phyloP scores from a whole-genome alignment of 2,888 invertebrate species.

The Caenorhabditis panamensis region DNA sequence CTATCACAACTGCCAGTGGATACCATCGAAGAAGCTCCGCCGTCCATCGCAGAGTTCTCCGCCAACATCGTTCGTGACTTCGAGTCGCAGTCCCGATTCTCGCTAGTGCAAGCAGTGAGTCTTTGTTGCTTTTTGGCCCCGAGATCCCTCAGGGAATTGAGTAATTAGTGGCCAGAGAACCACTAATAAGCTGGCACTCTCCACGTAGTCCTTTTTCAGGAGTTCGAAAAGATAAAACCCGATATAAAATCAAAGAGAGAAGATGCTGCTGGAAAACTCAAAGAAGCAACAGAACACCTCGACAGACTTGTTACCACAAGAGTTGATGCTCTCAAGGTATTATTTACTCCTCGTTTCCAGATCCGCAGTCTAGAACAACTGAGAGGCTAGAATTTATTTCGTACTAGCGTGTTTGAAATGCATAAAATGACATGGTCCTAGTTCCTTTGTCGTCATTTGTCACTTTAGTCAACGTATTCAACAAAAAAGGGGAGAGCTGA shows the following conservation, averaged over 20 bases:
- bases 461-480: neutral
- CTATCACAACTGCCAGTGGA: constrained; percentile 44
- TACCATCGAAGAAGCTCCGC: constrained; percentile 55
- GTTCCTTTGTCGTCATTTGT: constrained; percentile 15
- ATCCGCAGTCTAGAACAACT: too few relatives aligned
- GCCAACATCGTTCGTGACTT: constrained; percentile 54
- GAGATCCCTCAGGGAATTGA: constrained; percentile 5
- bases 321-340: constrained; percentile 54
- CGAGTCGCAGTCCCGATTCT: constrained; percentile 54
- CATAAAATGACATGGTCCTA: constrained; percentile 29
- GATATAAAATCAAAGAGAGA: constrained; percentile 51
- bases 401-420: constrained; percentile 14
- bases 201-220: constrained; percentile 16
- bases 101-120: constrained; percentile 53
- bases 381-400: too few relatives aligned
- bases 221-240: constrained; percentile 43
- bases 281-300: constrained; percentile 42
- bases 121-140: neutral
- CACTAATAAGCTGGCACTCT: constrained; percentile 31
- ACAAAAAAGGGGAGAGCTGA: constrained; percentile 30
- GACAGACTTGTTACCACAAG: constrained; percentile 40
- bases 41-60: constrained; percentile 50
- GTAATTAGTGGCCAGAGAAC: constrained; percentile 12
- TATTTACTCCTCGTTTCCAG: neutral
- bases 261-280: constrained; percentile 47